Conservation (phyloP, 2,113 vertebrate genomes). For the Brevimyrus niger region DNA sequence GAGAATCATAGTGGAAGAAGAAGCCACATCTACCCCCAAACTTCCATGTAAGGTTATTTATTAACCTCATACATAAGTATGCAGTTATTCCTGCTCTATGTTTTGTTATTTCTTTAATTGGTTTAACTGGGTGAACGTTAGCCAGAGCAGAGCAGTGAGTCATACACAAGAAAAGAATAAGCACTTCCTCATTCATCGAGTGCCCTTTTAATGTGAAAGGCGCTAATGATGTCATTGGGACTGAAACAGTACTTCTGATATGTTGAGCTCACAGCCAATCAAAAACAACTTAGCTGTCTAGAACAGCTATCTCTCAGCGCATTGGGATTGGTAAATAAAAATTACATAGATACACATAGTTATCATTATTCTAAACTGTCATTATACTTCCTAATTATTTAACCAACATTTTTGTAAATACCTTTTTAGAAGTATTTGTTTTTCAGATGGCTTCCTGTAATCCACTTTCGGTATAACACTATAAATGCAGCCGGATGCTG, state of each 20-base stretch:
- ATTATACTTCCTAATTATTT: neutral
- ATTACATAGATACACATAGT: neutral
- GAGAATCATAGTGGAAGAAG: neutral
- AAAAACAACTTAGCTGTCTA: neutral
- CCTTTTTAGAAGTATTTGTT: neutral
- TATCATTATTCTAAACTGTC: neutral
- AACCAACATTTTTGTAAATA: neutral
- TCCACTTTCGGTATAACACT: neutral
- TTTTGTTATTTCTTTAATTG: neutral
- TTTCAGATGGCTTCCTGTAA: neutral
- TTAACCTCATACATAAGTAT: neutral
- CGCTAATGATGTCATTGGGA: neutral
- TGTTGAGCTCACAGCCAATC: neutral
- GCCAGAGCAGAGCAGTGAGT: neutral
- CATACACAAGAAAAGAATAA: neutral
- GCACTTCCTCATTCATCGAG: neutral
- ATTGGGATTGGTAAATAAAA: neutral
- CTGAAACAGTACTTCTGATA: neutral
- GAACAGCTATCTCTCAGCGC: neutral
- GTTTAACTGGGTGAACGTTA: neutral
- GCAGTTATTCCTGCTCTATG: neutral
- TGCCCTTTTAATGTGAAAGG: neutral
- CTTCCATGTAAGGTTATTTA: neutral
- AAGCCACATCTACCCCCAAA: neutral
- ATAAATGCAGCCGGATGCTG: neutral